These are phyloP conservation scores for Natrix natrix DNA, from an alignment of 2,797 vertebrate genomes.

Conservation along the genomic window DNA sequence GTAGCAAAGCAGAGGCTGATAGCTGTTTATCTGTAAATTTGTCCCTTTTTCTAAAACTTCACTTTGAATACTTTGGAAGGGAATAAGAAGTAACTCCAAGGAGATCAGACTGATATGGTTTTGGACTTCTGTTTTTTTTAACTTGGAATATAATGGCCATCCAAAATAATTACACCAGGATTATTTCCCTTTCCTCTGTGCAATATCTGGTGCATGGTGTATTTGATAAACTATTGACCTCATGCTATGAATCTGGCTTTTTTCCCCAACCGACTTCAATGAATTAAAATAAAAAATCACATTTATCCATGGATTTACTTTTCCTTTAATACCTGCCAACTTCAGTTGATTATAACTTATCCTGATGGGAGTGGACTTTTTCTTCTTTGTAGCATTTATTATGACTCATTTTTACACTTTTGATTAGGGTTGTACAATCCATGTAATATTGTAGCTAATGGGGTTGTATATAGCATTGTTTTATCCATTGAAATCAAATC, in stretches of 20 bases:
- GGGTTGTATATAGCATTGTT: not conserved
- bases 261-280: not conserved
- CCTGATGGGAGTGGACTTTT: not conserved
- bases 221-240: not conserved
- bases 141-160: not conserved
- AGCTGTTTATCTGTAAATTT: not conserved
- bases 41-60: not conserved
- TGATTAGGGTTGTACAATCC: not conserved
- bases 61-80: not conserved
- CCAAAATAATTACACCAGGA: not conserved
- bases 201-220: not conserved
- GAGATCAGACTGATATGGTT: not conserved
- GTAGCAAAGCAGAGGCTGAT: too few species aligned
- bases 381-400: not conserved
- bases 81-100: not conserved
- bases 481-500: not conserved
- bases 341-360: not conserved
- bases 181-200: not conserved
- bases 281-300: not conserved
- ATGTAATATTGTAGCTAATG: not conserved
- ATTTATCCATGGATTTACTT: not conserved
- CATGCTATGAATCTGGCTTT: not conserved
- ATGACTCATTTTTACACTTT: not conserved
- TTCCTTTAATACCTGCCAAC: not conserved
- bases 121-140: not conserved